phyloP scores from a whole-genome alignment of 1,140 invertebrate species.

The Ptiloglossa arizonensis region DNA sequence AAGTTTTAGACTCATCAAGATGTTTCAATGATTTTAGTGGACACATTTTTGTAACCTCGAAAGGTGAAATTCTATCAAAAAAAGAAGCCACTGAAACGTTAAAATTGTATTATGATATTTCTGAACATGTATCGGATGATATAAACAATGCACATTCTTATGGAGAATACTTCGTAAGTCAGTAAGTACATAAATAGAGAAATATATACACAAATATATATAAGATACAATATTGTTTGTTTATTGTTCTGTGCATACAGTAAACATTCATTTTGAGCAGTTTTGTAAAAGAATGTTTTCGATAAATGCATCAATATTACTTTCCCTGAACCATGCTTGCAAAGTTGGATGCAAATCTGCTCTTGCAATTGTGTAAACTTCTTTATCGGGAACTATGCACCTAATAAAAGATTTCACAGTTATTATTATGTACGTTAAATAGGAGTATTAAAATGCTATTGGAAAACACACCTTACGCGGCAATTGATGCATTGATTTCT shows the following conservation, averaged over 20 bases:
- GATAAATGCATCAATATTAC: conserved; percentile 65
- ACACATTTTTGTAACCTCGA: conserved; percentile 74
- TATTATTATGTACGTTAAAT: conserved; percentile 4
- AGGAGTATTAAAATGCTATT: conserved; percentile 16
- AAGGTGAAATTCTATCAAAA: conserved; percentile 72
- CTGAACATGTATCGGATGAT: conserved; percentile 60
- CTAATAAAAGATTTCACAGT: conserved; percentile 48
- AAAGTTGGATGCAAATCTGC: conserved; percentile 69
- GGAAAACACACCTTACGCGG: conserved; percentile 67
- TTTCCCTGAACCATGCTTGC: conserved; percentile 73
- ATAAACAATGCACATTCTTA: conserved; percentile 71
- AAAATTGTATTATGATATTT: conserved; percentile 63
- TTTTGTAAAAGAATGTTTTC: conserved; percentile 69
- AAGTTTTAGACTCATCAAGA: conserved; percentile 79
- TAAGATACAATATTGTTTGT: neutral
- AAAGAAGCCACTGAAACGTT: conserved; percentile 64
- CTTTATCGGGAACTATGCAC: conserved; percentile 70
- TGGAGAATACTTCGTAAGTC: conserved; percentile 80
- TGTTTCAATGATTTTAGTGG: conserved; percentile 65
- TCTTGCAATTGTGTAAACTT: conserved; percentile 58
- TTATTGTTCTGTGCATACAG: neutral
- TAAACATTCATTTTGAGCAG: conserved; percentile 46
- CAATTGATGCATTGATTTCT: conserved; percentile 70
- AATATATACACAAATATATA: neutral
- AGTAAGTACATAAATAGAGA: conserved; percentile 66